These are phyloP conservation scores for Heliconius charithonia DNA, from an alignment of 2,888 invertebrate genomes.

Conservation along the genomic window DNA sequence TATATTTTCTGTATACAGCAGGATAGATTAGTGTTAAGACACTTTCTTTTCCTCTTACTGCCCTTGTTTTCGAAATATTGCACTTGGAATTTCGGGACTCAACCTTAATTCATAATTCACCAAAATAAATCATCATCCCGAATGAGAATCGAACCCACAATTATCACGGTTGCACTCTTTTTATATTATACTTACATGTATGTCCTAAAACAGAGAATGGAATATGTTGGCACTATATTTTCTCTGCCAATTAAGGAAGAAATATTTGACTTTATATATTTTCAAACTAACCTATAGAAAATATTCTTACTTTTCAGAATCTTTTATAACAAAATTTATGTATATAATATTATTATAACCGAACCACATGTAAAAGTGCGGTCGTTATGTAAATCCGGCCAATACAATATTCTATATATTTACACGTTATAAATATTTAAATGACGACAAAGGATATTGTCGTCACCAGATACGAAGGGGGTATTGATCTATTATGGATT, in stretches of 20 bases:
- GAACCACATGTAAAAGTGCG: not conserved
- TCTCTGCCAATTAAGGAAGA: no score
- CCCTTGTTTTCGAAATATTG: not conserved
- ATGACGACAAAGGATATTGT: slow-evolving; percentile 25
- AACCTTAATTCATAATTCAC: no score
- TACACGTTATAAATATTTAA: slow-evolving; percentile 24
- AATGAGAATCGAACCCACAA: not conserved
- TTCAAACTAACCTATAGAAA: no score
- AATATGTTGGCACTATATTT: no score
- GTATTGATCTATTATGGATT: slow-evolving; percentile 12
- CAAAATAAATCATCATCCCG: not conserved
- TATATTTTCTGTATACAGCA: not conserved
- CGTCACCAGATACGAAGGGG: not conserved
- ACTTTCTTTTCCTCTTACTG: not conserved
- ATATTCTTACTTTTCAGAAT: no score
- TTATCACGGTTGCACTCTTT: not conserved
- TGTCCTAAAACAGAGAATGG: no score
- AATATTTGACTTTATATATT: no score
- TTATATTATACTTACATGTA: no score
- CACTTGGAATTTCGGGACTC: not conserved
- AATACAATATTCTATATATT: slow-evolving; percentile 23
- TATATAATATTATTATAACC: not conserved
- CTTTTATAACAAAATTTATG: no score
- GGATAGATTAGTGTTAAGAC: not conserved
- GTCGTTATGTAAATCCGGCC: slow-evolving; percentile 10